These are phyloP conservation scores for Tragelaphus oryx DNA, from an alignment of 2,797 vertebrate species.

Conservation along the genomic window DNA sequence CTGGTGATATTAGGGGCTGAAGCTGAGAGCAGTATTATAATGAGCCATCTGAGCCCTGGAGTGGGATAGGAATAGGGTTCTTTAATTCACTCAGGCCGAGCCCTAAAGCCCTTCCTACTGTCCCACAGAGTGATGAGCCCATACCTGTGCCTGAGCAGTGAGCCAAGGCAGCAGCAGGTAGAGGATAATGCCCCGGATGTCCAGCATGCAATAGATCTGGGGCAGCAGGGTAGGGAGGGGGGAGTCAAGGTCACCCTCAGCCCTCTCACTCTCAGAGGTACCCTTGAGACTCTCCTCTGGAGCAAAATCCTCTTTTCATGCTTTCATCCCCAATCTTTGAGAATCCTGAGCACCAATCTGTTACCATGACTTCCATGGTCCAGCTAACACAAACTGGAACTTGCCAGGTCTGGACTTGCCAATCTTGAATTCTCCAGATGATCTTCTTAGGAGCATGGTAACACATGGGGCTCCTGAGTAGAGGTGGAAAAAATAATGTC, in stretches of 20 bases:
- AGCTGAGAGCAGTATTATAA: conserved; percentile 81
- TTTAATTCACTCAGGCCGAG: background rate
- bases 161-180: conserved; percentile 84
- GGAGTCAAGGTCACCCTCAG: background rate
- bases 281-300: background rate
- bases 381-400: conserved; percentile 80
- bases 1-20: conserved; percentile 81
- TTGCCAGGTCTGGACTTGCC: background rate
- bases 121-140: background rate
- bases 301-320: background rate
- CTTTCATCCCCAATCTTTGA: background rate
- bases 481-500: background rate
- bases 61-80: background rate
- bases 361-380: conserved; percentile 83
- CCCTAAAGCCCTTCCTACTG: background rate
- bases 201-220: conserved; percentile 83
- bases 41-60: conserved; percentile 83
- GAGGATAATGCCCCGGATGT: conserved; percentile 84
- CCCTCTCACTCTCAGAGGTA: background rate
- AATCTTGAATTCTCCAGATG: background rate
- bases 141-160: conserved; percentile 83
- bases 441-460: background rate
- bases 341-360: background rate
- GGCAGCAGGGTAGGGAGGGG: background rate
- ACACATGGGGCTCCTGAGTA: background rate